These are phyloP conservation scores for Hesperophylax magnus DNA, from an alignment of 1,140 invertebrate species.

Conservation along the genomic window DNA sequence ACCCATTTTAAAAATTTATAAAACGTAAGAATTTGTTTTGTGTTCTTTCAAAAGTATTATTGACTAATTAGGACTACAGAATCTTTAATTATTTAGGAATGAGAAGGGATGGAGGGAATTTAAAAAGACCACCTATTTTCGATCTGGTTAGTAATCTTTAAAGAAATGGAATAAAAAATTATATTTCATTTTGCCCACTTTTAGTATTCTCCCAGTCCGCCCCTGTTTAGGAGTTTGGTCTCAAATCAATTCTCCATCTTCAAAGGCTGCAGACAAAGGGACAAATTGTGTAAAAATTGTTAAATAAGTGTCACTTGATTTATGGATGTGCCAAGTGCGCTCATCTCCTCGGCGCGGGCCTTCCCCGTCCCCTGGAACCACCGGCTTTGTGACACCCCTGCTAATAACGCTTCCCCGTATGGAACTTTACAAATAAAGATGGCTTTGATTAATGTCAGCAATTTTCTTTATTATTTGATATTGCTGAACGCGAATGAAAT, in stretches of 20 bases:
- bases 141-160: no score
- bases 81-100: no score
- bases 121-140: no score
- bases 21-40: no score
- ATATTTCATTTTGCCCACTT: no score
- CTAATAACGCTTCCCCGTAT: not conserved
- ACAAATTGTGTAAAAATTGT: conserved; percentile 57
- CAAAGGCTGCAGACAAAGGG: conserved; percentile 48
- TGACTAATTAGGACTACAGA: no score
- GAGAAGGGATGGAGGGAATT: no score
- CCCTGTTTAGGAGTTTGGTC: conserved; percentile 36
- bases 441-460: conserved; percentile 36
- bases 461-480: conserved; percentile 36
- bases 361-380: not conserved
- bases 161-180: no score
- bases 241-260: conserved; percentile 51
- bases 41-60: no score
- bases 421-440: conserved; percentile 39
- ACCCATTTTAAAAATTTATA: no score
- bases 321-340: conserved; percentile 53
- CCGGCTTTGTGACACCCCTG: not conserved
- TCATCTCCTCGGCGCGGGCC: not conserved
- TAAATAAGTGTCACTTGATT: conserved; percentile 56
- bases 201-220: not conserved
- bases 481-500: not conserved